Evolutionary conservation across 2,113 vertebrate genomes (phyloP), one percentile per base, ranked within the genome.

Genomic region (Holacanthus passer): DNA sequence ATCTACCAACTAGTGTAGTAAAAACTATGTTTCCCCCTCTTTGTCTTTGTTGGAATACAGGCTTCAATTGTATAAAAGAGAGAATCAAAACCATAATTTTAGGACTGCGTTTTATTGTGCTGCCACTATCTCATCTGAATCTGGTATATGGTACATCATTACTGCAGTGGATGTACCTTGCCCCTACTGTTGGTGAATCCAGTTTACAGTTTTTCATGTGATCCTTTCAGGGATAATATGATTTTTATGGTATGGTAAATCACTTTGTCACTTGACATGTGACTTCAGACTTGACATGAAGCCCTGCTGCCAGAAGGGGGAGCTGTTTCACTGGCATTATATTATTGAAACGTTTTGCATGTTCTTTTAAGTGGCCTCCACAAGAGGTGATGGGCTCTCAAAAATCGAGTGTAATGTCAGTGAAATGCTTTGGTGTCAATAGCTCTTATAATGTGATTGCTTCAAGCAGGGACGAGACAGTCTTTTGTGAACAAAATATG

Each of bases 291-390:
- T n/a, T n/a, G n/a, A 48, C 37, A 56, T 0, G 2, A 73, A 11
- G n/a, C 13, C 22, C 65, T 56, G 60, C 17, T 43, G 24, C 82
- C 88, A 73, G 50, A 58, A 10, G 58, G 68, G 77, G 81, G 84
- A 24, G 81, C 39, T 80, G 58, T 88, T 47, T 27, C 16, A n/a
- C 1, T 27, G 17, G 35, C 22, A 19, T 29, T 29, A 39, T 6
- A n/a, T 24, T 5, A 70, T 29, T 31, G 24, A n/a, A 24, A 35
- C 35, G 19, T n/a, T 43, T 43, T 2, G 17, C n/a, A 24, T 32
- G 9, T 41, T 31, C 6, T 20, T n/a, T 32, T 5, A 63, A n/a
- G 58, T 43, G 24, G 24, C 32, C 19, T 27, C 4, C 0, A 75
- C 37, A 27, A 43, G 9, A 12, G 2, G 1, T 41, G 43, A 22